Base-by-base conservation (phyloP, 2,797 vertebrate species). In the Rhyacichthys aspro region DNA sequence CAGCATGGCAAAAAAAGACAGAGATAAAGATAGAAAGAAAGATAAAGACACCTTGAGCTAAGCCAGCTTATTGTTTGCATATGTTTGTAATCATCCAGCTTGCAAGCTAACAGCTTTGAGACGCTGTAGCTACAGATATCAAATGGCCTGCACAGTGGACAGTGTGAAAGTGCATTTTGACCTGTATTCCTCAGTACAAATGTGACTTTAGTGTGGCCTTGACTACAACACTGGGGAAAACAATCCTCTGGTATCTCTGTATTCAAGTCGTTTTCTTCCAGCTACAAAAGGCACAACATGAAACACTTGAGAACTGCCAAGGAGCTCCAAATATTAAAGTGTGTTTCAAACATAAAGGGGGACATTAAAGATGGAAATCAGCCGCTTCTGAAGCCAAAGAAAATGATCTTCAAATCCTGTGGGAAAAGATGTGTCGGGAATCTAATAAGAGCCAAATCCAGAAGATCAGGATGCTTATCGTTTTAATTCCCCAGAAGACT, bases 291-390 rank as follows among this genome's bases (percentile, higher is more conserved):
- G 11, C 7, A 34, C 2, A 3, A 12, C 7, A 55, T 39, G 38
- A 41, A 41, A 54, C 18, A 1, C 19, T n/a, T 2, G 12, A 19
- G 12, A 23, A 18, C 7, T 39, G 36, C 1, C 36, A 14, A 36
- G 32, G 23, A 41, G 17, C 50, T 54, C 37, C 18, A n/a, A 28
- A 7, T 54, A 8, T 55, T 23, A 32, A 19, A 15, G 39, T 7
- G 6, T 41, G 11, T 43, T 23, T 43, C 23, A 55, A 42, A 55
- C 39, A 43, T 17, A 12, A 32, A 7, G 9, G 19, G 11, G 19
- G 17, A 55, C 19, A 43, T 43, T 43, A 42, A 33, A 55, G 53
- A 55, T 55, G 39, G 39, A 43, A 55, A 55, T 55, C 19, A 11
- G 19, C 9, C 9, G n/a, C 38, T 19, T 17, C 14, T 41, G 12